Percentiles rank a stretch among this genome's conserved stretches.
Conservation (phyloP, 2,113 vertebrate genomes). For the Pholis gunnellus region DNA sequence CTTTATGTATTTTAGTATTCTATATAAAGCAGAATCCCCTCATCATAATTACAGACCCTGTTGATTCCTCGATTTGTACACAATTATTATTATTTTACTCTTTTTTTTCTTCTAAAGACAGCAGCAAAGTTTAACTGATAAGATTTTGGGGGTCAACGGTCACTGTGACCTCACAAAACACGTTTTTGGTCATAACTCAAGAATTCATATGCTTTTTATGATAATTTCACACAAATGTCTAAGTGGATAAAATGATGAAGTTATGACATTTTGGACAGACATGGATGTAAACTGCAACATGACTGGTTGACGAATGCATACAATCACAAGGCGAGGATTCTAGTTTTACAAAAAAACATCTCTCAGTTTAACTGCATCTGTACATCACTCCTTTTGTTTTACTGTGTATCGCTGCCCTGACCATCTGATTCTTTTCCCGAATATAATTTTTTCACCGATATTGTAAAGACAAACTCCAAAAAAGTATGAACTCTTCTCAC, state of each 20-base stretch:
- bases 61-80: background rate
- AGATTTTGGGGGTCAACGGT: no score
- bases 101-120: background rate
- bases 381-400: background rate
- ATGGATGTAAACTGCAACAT: background rate
- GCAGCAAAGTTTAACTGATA: background rate
- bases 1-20: no score
- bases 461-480: conserved; percentile 11
- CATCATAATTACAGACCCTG: background rate
- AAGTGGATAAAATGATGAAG: background rate
- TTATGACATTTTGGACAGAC: background rate
- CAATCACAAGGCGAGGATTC: background rate
- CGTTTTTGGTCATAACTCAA: background rate
- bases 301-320: background rate
- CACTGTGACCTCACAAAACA: no score
- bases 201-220: background rate
- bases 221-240: no score
- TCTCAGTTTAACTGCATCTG: background rate
- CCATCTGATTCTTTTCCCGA: background rate
- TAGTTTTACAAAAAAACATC: background rate
- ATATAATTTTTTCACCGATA: background rate
- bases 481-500: conserved; percentile 80
- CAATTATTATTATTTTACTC: background rate
- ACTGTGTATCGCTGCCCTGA: background rate
- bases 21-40: background rate